Evolutionary conservation across 2,113 vertebrate genomes (phyloP).

Genomic region (Plotosus lineatus): DNA sequence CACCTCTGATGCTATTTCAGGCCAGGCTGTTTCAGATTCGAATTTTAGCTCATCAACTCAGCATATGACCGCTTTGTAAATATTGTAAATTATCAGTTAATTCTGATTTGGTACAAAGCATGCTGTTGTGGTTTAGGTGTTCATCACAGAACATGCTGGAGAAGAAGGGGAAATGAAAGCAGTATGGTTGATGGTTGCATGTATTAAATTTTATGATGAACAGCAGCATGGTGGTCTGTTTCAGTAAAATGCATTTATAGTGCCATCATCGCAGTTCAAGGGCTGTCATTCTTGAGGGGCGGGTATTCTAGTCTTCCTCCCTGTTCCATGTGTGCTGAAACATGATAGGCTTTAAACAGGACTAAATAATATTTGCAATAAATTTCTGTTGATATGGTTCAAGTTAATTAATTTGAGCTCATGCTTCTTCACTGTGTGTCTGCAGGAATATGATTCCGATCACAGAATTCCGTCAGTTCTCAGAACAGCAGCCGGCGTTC

Average conservation of each 20-base stretch:
- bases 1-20: not conserved
- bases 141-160: not conserved
- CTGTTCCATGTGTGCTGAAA: conserved; percentile 28
- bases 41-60: not conserved
- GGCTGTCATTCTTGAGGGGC: not conserved
- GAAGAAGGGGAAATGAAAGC: not conserved
- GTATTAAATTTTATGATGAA: not conserved
- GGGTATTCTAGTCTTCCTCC: conserved; percentile 10
- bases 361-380: not conserved
- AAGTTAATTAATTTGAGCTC: conserved; percentile 11
- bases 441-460: conserved; percentile 93
- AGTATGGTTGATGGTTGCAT: not conserved
- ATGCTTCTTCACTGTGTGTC: conserved; percentile 35
- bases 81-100: not conserved
- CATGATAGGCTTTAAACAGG: conserved; percentile 3
- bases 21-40: not conserved
- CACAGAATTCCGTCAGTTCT: conserved; percentile 97
- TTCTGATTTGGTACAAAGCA: not conserved
- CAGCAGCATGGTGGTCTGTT: not conserved
- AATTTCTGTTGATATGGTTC: not conserved
- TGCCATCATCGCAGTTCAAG: not conserved
- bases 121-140: not conserved
- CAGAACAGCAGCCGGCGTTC: conserved; percentile 96
- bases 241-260: conserved; percentile 19
- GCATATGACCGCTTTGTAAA: not conserved